These are phyloP conservation scores for Perccottus glenii DNA, from an alignment of 2,113 vertebrate species.

Conservation along the genomic window DNA sequence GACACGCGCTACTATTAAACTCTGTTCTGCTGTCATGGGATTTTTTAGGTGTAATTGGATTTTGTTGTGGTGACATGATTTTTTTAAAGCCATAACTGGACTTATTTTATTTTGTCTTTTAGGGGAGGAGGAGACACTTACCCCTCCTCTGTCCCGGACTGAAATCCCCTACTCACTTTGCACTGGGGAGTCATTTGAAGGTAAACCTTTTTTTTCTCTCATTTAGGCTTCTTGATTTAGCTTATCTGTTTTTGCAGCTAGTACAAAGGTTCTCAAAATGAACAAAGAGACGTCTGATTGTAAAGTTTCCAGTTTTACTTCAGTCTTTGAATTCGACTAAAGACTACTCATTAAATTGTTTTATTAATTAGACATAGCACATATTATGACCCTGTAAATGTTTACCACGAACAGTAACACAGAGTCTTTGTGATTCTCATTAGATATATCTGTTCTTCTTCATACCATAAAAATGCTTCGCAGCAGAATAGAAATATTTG, in stretches of 20 bases:
- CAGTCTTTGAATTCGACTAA: not conserved
- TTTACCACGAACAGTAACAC: too few relatives aligned
- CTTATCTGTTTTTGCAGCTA: slow-evolving; percentile 4
- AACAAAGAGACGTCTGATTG: not conserved
- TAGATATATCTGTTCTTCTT: too few relatives aligned
- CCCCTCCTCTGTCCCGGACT: slow-evolving; percentile 49
- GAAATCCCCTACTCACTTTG: slow-evolving; percentile 41
- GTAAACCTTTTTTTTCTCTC: slow-evolving; percentile 48
- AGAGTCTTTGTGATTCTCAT: too few relatives aligned
- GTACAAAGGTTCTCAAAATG: too few relatives aligned
- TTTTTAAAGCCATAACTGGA: not conserved
- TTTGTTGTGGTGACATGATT: not conserved
- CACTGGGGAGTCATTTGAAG: slow-evolving; percentile 66
- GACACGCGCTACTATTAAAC: slow-evolving; percentile 62
- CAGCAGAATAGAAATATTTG: too few relatives aligned
- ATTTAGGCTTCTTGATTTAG: not conserved
- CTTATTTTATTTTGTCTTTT: slow-evolving; percentile 46
- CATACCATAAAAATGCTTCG: too few relatives aligned
- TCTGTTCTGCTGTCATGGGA: slow-evolving; percentile 76
- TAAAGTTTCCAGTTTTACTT: slow-evolving; percentile 1
- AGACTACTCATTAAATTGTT: too few relatives aligned
- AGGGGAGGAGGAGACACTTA: slow-evolving; percentile 66
- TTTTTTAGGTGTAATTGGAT: slow-evolving; percentile 17
- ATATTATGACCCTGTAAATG: too few relatives aligned
- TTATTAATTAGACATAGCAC: too few relatives aligned